These are phyloP conservation scores for Neoarius graeffei DNA, from an alignment of 2,113 vertebrate genomes.

Conservation along the genomic window DNA sequence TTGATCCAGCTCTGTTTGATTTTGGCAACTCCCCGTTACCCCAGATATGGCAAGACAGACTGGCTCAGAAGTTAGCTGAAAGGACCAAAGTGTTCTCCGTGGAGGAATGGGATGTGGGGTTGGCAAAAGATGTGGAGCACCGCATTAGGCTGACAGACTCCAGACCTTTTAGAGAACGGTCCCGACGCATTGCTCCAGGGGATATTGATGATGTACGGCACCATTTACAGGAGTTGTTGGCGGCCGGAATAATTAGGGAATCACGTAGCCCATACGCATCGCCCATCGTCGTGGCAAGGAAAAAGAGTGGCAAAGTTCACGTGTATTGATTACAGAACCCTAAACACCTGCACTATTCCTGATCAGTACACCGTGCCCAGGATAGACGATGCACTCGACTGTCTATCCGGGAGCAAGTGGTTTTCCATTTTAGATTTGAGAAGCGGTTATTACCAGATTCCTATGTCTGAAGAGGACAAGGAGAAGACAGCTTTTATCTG, in stretches of 20 bases:
- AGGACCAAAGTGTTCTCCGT: not conserved
- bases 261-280: not conserved
- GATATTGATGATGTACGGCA: not conserved
- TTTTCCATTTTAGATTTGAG: not conserved
- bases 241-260: not conserved
- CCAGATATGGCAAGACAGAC: not conserved
- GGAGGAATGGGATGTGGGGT: slow-evolving; percentile 30
- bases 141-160: not conserved
- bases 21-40: slow-evolving; percentile 20
- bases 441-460: not conserved
- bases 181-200: not conserved
- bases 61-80: not conserved
- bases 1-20: not conserved
- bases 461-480: not conserved
- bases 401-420: not conserved
- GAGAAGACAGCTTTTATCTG: not conserved
- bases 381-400: not conserved
- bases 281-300: not conserved
- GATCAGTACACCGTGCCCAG: not conserved
- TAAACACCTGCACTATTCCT: slow-evolving; percentile 50
- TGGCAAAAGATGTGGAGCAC: slow-evolving; percentile 15
- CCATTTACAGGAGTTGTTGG: not conserved
- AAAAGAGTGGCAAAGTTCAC: not conserved
- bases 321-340: slow-evolving; percentile 39
- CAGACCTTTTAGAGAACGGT: not conserved